Evolutionary conservation across 2,113 vertebrate genomes (phyloP).

Genomic region (Daubentonia madagascariensis): DNA sequence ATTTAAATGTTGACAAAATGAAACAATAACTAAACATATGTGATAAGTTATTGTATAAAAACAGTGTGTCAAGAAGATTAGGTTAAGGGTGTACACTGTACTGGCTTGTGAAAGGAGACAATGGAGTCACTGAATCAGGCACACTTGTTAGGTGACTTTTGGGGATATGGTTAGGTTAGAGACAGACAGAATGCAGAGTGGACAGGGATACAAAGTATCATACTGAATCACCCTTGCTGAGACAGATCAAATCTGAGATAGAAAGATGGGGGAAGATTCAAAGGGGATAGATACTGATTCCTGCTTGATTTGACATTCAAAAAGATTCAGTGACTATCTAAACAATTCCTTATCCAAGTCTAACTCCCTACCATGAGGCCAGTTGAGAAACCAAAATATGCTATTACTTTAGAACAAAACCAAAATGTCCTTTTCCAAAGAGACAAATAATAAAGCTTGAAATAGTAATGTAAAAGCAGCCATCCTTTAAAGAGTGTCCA

Average conservation of each 20-base stretch:
- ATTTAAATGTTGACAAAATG: conserved; percentile 1
- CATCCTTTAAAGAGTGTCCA: neutral
- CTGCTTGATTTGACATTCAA: neutral
- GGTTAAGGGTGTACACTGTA: neutral
- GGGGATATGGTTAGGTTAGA: neutral
- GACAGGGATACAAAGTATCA: neutral
- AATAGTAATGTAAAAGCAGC: neutral
- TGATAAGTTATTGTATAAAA: neutral
- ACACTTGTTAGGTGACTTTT: neutral
- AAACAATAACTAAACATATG: neutral
- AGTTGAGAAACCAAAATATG: neutral
- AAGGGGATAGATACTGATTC: neutral
- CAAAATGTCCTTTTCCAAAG: neutral
- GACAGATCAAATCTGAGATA: neutral
- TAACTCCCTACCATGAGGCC: neutral
- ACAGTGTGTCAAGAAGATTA: neutral
- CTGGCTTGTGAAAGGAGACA: neutral
- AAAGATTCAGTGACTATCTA: neutral
- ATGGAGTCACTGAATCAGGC: neutral
- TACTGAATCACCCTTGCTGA: neutral
- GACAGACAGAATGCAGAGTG: neutral
- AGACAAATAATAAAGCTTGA: neutral
- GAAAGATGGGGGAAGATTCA: neutral
- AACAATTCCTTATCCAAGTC: neutral
- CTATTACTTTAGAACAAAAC: neutral